Conservation (phyloP, 2,113 vertebrate genomes). For the Labeo catla region DNA sequence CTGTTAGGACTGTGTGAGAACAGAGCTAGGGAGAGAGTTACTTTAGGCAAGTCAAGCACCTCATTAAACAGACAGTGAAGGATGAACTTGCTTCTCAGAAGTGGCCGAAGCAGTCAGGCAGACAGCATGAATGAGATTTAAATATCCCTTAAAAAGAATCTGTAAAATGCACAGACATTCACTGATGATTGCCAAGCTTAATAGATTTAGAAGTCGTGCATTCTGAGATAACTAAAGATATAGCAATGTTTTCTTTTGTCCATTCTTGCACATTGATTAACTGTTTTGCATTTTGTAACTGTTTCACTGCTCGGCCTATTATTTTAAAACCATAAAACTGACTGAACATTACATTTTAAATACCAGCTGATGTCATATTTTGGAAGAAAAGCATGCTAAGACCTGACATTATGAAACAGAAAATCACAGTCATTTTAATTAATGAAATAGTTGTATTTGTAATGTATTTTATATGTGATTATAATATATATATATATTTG, state of each 20-base stretch:
- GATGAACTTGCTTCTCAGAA: conserved; percentile 40
- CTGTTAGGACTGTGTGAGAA: conserved; percentile 4
- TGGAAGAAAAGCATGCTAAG: background rate
- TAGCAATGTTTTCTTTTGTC: background rate
- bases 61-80: conserved; percentile 58
- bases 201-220: background rate
- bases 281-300: background rate
- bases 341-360: background rate
- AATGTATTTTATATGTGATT: too few relatives aligned
- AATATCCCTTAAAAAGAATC: conserved; percentile 14
- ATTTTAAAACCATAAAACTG: background rate
- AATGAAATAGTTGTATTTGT: background rate
- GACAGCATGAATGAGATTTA: conserved; percentile 22
- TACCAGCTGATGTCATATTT: background rate
- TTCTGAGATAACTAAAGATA: too few relatives aligned
- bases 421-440: background rate
- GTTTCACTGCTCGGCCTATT: background rate
- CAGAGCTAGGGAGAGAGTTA: conserved; percentile 14
- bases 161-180: conserved; percentile 25
- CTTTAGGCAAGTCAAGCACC: conserved; percentile 39
- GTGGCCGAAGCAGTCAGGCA: conserved; percentile 37
- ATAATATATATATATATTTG: background rate
- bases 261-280: background rate
- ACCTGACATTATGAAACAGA: background rate
- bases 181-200: background rate